Conservation (phyloP, 2,888 invertebrate genomes). For the Seladonia tumulorum region DNA sequence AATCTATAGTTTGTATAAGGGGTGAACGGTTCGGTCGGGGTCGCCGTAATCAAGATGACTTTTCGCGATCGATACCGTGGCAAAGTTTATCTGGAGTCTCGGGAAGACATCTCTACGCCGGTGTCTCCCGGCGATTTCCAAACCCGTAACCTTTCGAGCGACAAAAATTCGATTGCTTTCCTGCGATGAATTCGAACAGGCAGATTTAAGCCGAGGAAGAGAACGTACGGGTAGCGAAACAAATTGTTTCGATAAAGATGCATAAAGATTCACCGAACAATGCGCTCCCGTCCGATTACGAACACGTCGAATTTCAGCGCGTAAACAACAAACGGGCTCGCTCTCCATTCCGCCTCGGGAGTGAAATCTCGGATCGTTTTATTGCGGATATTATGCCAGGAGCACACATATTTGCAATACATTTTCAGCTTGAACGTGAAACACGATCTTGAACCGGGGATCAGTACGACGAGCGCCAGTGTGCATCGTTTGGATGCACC, state of each 20-base stretch:
- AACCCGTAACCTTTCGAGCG: background rate
- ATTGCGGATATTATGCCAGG: constrained; percentile 59
- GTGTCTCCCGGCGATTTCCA: background rate
- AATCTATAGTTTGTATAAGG: constrained; percentile 54
- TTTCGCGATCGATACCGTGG: constrained; percentile 72
- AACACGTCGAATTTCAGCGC: constrained; percentile 34
- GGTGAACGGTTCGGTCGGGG: constrained; percentile 55
- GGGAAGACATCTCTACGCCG: background rate
- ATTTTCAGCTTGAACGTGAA: constrained; percentile 53
- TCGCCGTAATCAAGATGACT: constrained; percentile 72
- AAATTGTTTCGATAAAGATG: background rate
- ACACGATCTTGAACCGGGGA: constrained; percentile 44
- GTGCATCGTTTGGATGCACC: constrained; percentile 41
- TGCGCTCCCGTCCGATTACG: constrained; percentile 13
- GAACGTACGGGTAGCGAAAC: background rate
- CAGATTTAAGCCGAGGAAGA: background rate
- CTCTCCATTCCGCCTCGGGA: constrained; percentile 33
- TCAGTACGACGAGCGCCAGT: constrained; percentile 12
- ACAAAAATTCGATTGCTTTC: background rate
- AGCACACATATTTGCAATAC: constrained; percentile 54
- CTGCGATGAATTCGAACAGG: background rate
- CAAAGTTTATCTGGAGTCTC: constrained; percentile 8
- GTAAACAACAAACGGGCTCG: constrained; percentile 34
- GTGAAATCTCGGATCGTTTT: constrained; percentile 53
- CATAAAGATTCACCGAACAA: constrained; percentile 9